Percentiles rank a stretch among this genome's conserved stretches.
Evolutionary conservation across 2,888 invertebrate species (phyloP).

Genomic region (Clistopyga incitator): DNA sequence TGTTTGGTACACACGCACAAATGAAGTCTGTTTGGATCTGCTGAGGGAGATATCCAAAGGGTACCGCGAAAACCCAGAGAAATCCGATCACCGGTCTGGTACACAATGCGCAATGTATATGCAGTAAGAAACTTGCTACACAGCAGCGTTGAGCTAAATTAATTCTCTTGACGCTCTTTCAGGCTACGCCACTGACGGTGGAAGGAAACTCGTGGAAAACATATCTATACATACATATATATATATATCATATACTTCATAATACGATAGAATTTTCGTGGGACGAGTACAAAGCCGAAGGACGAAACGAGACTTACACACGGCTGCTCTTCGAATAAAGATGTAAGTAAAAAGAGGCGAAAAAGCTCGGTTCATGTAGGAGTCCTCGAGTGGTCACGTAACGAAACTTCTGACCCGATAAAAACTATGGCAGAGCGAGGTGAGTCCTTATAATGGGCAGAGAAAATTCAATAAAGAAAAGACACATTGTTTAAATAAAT

Average conservation of each 20-base stretch:
- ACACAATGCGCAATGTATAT: neutral
- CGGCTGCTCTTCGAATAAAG: neutral
- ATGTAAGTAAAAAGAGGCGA: neutral
- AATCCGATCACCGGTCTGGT: conserved; percentile 16
- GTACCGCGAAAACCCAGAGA: conserved; percentile 9
- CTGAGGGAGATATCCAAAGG: neutral
- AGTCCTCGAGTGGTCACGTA: conserved; percentile 15
- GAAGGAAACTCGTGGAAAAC: conserved; percentile 10
- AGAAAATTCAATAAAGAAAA: neutral
- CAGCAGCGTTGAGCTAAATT: conserved; percentile 36
- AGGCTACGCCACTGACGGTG: neutral
- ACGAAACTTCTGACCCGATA: conserved; percentile 30
- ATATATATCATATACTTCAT: conserved; percentile 5
- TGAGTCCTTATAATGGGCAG: neutral
- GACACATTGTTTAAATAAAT: too few species aligned
- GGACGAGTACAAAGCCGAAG: conserved; percentile 12
- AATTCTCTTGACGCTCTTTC: conserved; percentile 34
- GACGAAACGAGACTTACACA: conserved; percentile 1
- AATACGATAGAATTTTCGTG: conserved; percentile 35
- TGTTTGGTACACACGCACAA: conserved; percentile 15
- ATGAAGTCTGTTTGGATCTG: conserved; percentile 25
- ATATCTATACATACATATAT: too few species aligned
- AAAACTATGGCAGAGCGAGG: conserved; percentile 6
- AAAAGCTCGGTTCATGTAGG: neutral
- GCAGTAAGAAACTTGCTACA: conserved; percentile 17